Evolutionary conservation across 1,140 invertebrate genomes (phyloP), one percentile per base, ranked within the genome.

Genomic region (Drosophila setifemur): DNA sequence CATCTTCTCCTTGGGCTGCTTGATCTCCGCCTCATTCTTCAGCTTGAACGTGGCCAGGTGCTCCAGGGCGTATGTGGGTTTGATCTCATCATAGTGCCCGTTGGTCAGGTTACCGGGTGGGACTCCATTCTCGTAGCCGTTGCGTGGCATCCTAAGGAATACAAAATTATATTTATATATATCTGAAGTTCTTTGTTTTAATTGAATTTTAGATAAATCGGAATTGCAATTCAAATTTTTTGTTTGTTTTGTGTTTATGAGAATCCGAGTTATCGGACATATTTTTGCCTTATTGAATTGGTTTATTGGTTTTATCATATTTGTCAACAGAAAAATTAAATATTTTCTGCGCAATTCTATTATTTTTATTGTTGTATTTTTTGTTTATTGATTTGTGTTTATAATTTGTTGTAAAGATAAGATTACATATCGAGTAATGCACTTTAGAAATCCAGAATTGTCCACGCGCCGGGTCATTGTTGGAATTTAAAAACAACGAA

Each of bases 21-120:
- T 72, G 5, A 70, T 49, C 48, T 89, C 88, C 1, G 68, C 31
- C 52, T 89, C 88, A 35, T 73, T 85, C 43, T 89, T 89, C 11
- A 89, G 43, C 43, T 89, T 89, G 35, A 89, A 89, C 2, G 88
- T 89, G 33, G 83, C 88, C 68, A 89, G 68, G 37, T 89, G 88
- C 40, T 88, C 83, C 64, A 89, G 47, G 5, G 88, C 83, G 61
- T 89, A 89, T 3, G 83, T 89, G n/a, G 88, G 88, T 40, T 89
- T 89, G 29, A 58, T 66, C n/a, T 81, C 72, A 1, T 68, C 49
- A 26, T 73, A 58, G 8, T 49, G 60, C 9, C 49, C 81, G 26
- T 55, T 58, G 21, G 43, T 11, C 8, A 39, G 43, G 12, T 53
- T 44, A 50, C 43, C 72, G 29, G 57, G 52, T n/a, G 49, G 43